Evolutionary conservation across 2,888 invertebrate genomes (phyloP).

Genomic region (Cheilosia pagana): DNA sequence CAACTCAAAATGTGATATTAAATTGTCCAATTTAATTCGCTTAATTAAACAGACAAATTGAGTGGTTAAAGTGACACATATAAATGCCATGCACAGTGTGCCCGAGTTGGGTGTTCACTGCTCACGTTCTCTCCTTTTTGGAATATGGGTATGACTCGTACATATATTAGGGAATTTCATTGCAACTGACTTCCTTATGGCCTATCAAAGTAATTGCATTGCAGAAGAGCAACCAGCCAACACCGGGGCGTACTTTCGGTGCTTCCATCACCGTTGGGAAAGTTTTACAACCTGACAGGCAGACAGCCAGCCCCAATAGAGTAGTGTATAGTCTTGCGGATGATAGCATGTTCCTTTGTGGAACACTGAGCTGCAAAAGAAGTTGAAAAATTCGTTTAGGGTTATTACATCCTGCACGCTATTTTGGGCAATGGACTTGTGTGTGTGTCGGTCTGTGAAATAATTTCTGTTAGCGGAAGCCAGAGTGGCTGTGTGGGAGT

Average conservation of each 20-base stretch:
- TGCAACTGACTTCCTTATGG: constrained; percentile 73
- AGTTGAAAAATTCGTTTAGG: constrained; percentile 71
- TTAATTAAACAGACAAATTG: constrained; percentile 41
- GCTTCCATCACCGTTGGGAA: constrained; percentile 46
- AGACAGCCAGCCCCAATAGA: constrained; percentile 7
- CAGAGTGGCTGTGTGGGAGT: neutral
- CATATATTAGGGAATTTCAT: constrained; percentile 65
- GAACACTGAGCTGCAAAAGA: constrained; percentile 40
- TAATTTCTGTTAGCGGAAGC: constrained; percentile 26
- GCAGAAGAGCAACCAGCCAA: constrained; percentile 47
- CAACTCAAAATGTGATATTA: constrained; percentile 45
- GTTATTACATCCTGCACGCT: constrained; percentile 74
- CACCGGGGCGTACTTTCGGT: constrained; percentile 36
- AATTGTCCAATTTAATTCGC: constrained; percentile 66
- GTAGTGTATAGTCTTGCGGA: constrained; percentile 28
- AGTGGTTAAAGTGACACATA: constrained; percentile 54
- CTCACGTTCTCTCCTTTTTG: constrained; percentile 27
- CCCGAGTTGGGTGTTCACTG: constrained; percentile 29
- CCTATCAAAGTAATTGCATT: constrained; percentile 72
- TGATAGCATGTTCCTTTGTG: constrained; percentile 54
- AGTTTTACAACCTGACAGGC: constrained; percentile 59
- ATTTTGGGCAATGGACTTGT: constrained; percentile 72
- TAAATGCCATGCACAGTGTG: constrained; percentile 14
- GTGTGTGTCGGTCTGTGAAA: constrained; percentile 39
- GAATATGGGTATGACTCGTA: constrained; percentile 36